Conservation (phyloP, 2,888 invertebrate species). For the Zaprionus bogoriensis region DNA sequence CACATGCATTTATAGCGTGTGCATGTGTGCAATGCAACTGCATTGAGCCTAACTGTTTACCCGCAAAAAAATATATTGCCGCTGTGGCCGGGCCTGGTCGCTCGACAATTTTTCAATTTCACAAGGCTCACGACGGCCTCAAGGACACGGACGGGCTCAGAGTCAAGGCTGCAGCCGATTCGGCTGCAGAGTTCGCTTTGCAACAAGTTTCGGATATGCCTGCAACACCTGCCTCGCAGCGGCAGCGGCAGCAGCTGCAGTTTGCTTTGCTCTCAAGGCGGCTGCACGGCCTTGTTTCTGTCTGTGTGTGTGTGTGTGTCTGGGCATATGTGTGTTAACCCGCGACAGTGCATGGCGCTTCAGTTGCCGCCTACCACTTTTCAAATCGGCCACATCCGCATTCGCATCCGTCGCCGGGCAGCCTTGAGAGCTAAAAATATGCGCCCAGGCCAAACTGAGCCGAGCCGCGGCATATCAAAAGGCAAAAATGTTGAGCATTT, state of each 20-base stretch:
- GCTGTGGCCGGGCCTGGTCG: background rate
- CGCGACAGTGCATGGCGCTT: conserved; percentile 24
- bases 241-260: conserved; percentile 9
- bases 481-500: conserved; percentile 59
- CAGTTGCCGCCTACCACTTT: conserved; percentile 68
- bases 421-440: conserved; percentile 73
- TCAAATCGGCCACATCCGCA: conserved; percentile 73
- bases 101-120: conserved; percentile 64
- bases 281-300: conserved; percentile 5
- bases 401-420: conserved; percentile 63
- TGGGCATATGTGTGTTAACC: conserved; percentile 29
- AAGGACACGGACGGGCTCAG: conserved; percentile 57
- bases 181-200: conserved; percentile 44
- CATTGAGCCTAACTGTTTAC: background rate
- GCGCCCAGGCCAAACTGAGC: conserved; percentile 52
- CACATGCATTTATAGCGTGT: background rate
- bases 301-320: conserved; percentile 8
- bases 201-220: conserved; percentile 60
- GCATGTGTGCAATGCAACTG: background rate
- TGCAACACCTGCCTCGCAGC: conserved; percentile 40
- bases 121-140: conserved; percentile 35
- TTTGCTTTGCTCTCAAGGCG: conserved; percentile 57
- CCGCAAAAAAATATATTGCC: conserved; percentile 12
- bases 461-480: conserved; percentile 69
- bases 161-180: conserved; percentile 64